A percentile compares a stretch with the other conserved stretches of the same genome.
Conservation (phyloP, 2,888 invertebrate genomes). For the Baccha elongata region DNA sequence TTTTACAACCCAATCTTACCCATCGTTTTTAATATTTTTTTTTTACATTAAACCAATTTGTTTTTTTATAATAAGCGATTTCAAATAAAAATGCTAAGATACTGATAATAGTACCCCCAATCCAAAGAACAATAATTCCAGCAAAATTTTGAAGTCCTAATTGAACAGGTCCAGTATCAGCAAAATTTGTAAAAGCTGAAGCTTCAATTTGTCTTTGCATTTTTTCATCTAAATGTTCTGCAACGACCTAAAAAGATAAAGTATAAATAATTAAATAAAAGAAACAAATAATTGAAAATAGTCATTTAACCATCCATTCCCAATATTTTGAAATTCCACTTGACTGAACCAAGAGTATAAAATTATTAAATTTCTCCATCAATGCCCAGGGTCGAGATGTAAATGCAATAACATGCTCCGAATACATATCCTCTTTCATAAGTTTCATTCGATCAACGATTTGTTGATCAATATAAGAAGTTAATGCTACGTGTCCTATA, state of each 20-base stretch:
- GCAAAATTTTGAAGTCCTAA: constrained; percentile 79
- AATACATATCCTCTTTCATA: constrained; percentile 87
- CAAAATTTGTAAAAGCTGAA: constrained; percentile 75
- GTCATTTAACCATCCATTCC: constrained; percentile 83
- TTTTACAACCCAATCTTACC: too few relatives aligned
- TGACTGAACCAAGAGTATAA: constrained; percentile 85
- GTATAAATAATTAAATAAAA: constrained; percentile 2
- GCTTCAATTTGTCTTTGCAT: constrained; percentile 78
- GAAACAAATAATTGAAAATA: constrained; percentile 46
- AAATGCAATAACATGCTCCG: constrained; percentile 86
- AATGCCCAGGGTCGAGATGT: constrained; percentile 86
- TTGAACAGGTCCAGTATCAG: constrained; percentile 76
- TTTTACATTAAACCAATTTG: too few relatives aligned
- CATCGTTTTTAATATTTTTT: too few relatives aligned
- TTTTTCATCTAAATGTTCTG: constrained; percentile 77
- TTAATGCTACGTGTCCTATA: constrained; percentile 87
- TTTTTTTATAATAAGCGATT: constrained; percentile 4
- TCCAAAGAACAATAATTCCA: constrained; percentile 79
- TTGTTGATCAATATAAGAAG: constrained; percentile 85
- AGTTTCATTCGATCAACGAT: constrained; percentile 84
- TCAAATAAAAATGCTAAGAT: constrained; percentile 75
- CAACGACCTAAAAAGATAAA: constrained; percentile 69
- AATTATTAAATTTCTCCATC: constrained; percentile 83
- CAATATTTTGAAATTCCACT: constrained; percentile 86
- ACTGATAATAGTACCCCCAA: constrained; percentile 76